Evolutionary conservation across 2,797 vertebrate genomes (phyloP).

Genomic region (Tapera naevia): DNA sequence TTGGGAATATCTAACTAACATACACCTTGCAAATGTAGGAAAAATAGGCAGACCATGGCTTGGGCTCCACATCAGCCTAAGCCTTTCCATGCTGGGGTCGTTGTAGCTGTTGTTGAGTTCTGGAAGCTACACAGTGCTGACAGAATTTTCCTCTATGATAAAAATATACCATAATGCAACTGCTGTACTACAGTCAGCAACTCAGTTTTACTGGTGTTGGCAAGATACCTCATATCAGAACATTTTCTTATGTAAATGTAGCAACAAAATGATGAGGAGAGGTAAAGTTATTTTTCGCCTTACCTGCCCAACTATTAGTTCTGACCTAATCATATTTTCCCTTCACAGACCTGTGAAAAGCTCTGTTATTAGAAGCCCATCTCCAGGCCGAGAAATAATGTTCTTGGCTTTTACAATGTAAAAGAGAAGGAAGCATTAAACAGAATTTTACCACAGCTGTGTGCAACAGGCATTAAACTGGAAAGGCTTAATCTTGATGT

Average conservation of each 20-base stretch:
- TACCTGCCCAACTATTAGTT: background rate
- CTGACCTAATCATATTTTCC: background rate
- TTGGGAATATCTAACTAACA: background rate
- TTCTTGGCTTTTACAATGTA: background rate
- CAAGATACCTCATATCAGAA: background rate
- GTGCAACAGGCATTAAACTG: background rate
- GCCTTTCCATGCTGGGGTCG: background rate
- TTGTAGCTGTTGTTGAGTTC: background rate
- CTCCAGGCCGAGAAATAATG: background rate
- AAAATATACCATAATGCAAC: background rate
- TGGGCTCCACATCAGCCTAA: background rate
- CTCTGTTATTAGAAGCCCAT: background rate
- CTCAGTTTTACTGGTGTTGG: background rate
- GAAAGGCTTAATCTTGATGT: background rate
- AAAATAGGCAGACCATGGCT: background rate
- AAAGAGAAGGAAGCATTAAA: background rate
- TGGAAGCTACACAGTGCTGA: background rate
- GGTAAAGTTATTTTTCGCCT: background rate
- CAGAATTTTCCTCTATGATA: background rate
- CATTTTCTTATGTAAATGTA: background rate
- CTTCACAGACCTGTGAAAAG: background rate
- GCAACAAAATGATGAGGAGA: background rate
- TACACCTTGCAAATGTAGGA: background rate
- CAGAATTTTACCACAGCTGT: background rate
- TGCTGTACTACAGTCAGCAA: background rate